These are phyloP conservation scores for Sphaeramia orbicularis DNA, from an alignment of 2,797 vertebrate genomes.

Conservation along the genomic window DNA sequence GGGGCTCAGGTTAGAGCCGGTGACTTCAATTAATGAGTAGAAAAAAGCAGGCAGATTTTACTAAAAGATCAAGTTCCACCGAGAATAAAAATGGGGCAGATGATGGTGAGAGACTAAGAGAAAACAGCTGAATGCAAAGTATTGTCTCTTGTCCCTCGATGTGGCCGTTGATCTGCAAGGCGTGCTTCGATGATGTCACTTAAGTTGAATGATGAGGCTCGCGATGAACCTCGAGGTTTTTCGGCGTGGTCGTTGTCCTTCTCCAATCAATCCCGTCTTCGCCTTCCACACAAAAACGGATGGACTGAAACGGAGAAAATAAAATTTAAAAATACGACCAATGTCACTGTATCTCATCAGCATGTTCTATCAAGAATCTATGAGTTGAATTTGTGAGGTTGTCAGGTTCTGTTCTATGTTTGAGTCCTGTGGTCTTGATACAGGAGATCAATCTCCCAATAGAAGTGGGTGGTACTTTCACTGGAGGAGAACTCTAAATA, in stretches of 20 bases:
- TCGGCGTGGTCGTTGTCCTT: constrained; percentile 72
- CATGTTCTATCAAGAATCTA: no score
- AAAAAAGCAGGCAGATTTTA: constrained; percentile 55
- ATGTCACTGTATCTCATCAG: no score
- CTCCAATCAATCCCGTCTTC: constrained; percentile 75
- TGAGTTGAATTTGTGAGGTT: no score
- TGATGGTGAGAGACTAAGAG: constrained; percentile 46
- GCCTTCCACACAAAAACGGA: constrained; percentile 78
- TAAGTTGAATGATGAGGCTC: constrained; percentile 57
- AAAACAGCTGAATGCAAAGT: constrained; percentile 40
- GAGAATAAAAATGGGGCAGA: constrained; percentile 26
- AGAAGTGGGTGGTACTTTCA: no score
- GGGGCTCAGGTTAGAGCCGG: constrained; percentile 34
- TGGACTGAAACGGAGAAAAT: constrained; percentile 56
- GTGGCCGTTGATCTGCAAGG: constrained; percentile 61
- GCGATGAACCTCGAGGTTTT: constrained; percentile 62
- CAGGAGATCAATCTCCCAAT: no score
- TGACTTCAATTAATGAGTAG: constrained; percentile 59
- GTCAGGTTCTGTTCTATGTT: no score
- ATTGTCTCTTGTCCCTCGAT: constrained; percentile 47
- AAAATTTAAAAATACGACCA: no score
- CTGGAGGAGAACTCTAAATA: no score
- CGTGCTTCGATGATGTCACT: constrained; percentile 73
- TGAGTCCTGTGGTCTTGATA: no score
- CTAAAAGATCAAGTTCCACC: constrained; percentile 62